A percentile compares a stretch with the other conserved stretches of the same genome.
phyloP scores from a whole-genome alignment of 2,888 invertebrate species.

The Gandaritis pyraliata region DNA sequence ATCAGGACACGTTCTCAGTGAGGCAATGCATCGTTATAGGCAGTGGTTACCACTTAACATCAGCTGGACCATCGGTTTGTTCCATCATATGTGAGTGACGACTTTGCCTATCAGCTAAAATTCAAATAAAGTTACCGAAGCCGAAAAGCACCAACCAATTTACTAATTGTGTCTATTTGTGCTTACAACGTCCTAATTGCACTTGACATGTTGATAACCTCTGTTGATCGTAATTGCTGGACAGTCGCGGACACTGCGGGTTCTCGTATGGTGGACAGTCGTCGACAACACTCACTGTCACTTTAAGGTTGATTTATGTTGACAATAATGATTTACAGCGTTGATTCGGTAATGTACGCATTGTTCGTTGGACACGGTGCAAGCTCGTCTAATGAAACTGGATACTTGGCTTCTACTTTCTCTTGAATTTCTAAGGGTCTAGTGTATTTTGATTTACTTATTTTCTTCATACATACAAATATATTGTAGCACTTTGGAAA shows the following conservation, averaged over 20 bases:
- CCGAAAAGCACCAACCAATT: constrained; percentile 23
- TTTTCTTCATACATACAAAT: too few relatives aligned
- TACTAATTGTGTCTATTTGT: constrained; percentile 38
- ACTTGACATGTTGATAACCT: constrained; percentile 41
- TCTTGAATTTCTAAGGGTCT: constrained; percentile 3
- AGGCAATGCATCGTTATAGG: too few relatives aligned
- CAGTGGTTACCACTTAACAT: too few relatives aligned
- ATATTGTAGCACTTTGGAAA: too few relatives aligned
- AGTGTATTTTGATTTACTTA: too few relatives aligned
- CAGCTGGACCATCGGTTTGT: too few relatives aligned
- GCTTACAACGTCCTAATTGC: constrained; percentile 37
- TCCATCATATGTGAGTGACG: too few relatives aligned
- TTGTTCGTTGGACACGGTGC: constrained; percentile 13
- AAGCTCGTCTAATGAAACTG: constrained; percentile 11
- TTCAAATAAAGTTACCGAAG: constrained; percentile 3
- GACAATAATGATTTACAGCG: constrained; percentile 29
- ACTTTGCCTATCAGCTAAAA: neutral
- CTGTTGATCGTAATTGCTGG: constrained; percentile 18
- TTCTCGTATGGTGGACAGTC: constrained; percentile 14
- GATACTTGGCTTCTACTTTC: constrained; percentile 13
- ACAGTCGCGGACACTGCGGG: constrained; percentile 20
- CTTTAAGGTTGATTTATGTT: constrained; percentile 28
- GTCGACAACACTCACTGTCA: constrained; percentile 24
- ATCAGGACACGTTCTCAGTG: too few relatives aligned
- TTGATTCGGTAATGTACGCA: constrained; percentile 27